phyloP scores from a whole-genome alignment of 2,797 vertebrate genomes.

The Clarias laeviceps region DNA sequence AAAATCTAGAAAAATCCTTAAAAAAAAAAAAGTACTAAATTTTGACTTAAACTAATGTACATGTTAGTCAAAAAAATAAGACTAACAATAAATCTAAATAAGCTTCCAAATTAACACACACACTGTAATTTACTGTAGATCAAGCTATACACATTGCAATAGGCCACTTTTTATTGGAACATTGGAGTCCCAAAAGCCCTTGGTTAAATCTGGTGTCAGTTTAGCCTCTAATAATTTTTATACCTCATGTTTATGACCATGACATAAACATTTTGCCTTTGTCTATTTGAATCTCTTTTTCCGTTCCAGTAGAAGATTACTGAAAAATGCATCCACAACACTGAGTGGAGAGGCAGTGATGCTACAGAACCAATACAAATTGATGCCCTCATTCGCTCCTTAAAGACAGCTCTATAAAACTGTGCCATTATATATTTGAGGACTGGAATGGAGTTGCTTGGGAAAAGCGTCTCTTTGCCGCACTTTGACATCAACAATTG shows the following conservation, averaged over 20 bases:
- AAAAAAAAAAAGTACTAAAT: too few relatives aligned
- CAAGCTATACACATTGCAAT: neutral
- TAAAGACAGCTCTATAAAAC: neutral
- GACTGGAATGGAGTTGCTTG: neutral
- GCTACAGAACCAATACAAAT: neutral
- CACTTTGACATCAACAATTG: neutral
- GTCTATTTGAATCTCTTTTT: neutral
- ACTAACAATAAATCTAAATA: too few relatives aligned
- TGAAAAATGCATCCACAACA: neutral
- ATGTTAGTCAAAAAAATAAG: too few relatives aligned
- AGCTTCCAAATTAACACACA: too few relatives aligned
- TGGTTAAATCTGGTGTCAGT: neutral
- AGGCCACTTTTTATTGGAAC: neutral
- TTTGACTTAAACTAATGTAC: too few relatives aligned
- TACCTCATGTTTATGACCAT: neutral
- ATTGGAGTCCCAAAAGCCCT: neutral
- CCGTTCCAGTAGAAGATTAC: neutral
- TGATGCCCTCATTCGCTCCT: neutral
- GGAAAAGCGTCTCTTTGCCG: neutral
- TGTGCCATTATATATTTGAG: neutral
- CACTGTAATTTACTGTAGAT: neutral
- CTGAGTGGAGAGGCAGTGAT: neutral
- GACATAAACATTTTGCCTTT: neutral
- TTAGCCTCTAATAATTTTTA: neutral
- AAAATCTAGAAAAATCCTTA: too few relatives aligned